Conservation (phyloP, 2,113 vertebrate species). For the Pterophyllum scalare region DNA sequence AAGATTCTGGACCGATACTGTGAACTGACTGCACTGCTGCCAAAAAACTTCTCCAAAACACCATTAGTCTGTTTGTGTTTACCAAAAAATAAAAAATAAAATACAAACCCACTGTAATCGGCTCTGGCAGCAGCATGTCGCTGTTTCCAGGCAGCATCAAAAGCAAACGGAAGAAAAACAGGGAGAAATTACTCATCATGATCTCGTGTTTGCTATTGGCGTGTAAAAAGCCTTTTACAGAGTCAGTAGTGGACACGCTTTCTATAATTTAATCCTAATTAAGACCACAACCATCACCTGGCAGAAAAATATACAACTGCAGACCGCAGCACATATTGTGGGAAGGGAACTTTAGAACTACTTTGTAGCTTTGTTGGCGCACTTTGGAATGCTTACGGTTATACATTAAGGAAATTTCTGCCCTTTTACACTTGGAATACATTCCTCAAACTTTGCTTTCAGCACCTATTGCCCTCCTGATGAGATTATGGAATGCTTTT, state of each 20-base stretch:
- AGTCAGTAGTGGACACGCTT: not conserved
- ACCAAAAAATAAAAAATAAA: not conserved
- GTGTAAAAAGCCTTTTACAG: not conserved
- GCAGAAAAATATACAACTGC: not conserved
- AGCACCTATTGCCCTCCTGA: not conserved
- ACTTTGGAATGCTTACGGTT: no score
- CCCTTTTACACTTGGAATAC: no score
- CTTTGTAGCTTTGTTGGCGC: no score
- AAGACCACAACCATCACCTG: not conserved
- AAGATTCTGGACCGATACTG: no score
- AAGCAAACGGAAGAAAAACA: constrained; percentile 29
- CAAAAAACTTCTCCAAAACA: constrained; percentile 5
- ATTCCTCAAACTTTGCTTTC: not conserved
- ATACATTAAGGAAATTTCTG: no score
- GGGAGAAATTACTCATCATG: constrained; percentile 41
- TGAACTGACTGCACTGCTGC: not conserved
- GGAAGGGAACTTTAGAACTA: not conserved
- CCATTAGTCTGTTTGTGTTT: constrained; percentile 26
- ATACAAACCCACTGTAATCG: constrained; percentile 42
- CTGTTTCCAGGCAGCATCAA: constrained; percentile 39
- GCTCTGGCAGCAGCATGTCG: constrained; percentile 13
- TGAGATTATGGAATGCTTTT: not conserved
- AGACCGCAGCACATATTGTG: not conserved
- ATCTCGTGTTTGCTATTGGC: not conserved
- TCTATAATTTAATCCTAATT: not conserved